These are phyloP conservation scores for Lasioglossum pauxillum DNA, from an alignment of 2,888 invertebrate species.

Conservation along the genomic window DNA sequence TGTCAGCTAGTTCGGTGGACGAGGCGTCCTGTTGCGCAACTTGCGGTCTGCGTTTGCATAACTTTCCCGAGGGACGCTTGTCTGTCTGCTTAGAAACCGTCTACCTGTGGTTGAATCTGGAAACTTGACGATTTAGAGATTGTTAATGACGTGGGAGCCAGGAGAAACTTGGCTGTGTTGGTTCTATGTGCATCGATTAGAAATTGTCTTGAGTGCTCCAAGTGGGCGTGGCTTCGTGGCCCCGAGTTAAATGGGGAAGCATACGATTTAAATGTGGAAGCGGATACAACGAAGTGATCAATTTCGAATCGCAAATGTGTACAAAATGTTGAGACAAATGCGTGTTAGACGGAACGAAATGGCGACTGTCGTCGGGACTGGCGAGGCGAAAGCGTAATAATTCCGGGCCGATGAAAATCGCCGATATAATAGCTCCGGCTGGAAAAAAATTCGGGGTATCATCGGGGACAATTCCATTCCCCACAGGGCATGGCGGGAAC, in stretches of 20 bases:
- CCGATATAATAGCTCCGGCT: background rate
- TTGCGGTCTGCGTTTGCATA: conserved; percentile 13
- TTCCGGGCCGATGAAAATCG: background rate
- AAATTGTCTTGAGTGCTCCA: background rate
- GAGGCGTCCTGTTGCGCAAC: background rate
- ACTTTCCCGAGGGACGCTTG: background rate
- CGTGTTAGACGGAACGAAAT: background rate
- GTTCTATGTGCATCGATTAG: background rate
- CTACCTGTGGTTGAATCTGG: background rate
- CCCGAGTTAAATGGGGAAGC: background rate
- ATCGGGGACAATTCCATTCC: conserved; percentile 11
- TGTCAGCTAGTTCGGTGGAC: background rate
- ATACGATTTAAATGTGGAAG: background rate
- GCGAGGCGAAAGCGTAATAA: background rate
- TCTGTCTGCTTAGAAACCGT: background rate
- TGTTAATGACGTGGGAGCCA: background rate
- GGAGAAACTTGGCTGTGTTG: background rate
- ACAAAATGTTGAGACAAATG: background rate
- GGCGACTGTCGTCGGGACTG: background rate
- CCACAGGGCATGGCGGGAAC: background rate
- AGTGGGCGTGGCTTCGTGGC: background rate
- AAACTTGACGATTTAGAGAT: background rate
- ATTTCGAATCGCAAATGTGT: background rate
- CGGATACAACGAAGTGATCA: background rate
- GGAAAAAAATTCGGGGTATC: conserved; percentile 5